Percentiles rank a stretch among this genome's conserved stretches.
Conservation (phyloP, 2,797 vertebrate genomes). For the Chelmon rostratus region DNA sequence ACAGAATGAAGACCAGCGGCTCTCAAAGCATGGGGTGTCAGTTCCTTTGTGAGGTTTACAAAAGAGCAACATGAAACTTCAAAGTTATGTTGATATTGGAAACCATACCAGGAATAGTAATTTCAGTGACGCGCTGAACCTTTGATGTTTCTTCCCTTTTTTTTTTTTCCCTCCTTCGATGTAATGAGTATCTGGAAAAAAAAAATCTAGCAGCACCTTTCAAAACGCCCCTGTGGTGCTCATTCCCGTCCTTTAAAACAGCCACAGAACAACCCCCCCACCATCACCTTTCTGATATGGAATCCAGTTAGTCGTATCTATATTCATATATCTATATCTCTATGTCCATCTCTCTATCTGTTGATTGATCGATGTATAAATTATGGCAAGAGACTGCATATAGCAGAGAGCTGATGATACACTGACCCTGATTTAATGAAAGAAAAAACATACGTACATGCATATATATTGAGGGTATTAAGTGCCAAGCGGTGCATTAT, state of each 20-base stretch:
- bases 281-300: slow-evolving; percentile 1
- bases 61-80: slow-evolving; percentile 82
- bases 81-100: slow-evolving; percentile 83
- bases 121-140: slow-evolving; percentile 70
- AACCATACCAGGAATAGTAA: slow-evolving; percentile 77
- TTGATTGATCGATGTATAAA: too few species aligned
- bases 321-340: too few species aligned
- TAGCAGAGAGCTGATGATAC: too few species aligned
- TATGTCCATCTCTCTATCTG: too few species aligned
- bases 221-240: slow-evolving; percentile 57
- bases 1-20: slow-evolving; percentile 66
- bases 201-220: slow-evolving; percentile 55
- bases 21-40: slow-evolving; percentile 65
- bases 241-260: slow-evolving; percentile 42
- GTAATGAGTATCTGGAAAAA: slow-evolving; percentile 72
- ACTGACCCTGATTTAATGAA: too few species aligned
- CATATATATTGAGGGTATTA: too few species aligned
- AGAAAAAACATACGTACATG: too few species aligned
- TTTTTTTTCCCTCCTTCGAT: slow-evolving; percentile 63
- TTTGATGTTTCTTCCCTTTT: slow-evolving; percentile 79
- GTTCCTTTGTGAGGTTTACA: slow-evolving; percentile 77
- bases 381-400: too few species aligned
- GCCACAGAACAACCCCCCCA: slow-evolving; percentile 32
- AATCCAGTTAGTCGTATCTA: neutral
- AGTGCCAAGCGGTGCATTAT: too few species aligned